phyloP scores from a whole-genome alignment of 2,888 invertebrate species.

The Synergus gifuensis region DNA sequence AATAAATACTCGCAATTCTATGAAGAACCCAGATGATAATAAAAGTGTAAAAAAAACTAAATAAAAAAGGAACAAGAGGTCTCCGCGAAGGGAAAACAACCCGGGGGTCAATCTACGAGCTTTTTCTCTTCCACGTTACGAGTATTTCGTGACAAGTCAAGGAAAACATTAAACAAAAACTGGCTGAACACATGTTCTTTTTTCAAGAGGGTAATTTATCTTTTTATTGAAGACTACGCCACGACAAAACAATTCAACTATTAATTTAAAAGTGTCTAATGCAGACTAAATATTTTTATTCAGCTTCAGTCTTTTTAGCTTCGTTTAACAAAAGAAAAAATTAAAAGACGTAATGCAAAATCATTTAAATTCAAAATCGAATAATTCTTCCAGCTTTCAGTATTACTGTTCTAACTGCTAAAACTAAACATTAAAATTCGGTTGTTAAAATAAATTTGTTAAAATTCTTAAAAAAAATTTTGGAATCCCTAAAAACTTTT shows the following conservation, averaged over 20 bases:
- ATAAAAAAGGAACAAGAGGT: conserved; percentile 35
- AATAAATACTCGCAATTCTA: not conserved
- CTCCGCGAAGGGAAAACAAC: conserved; percentile 21
- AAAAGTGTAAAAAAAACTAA: conserved; percentile 23
- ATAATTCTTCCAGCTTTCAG: not conserved
- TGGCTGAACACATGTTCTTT: conserved; percentile 9
- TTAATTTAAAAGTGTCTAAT: not conserved
- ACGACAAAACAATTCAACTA: not conserved
- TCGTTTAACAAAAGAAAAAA: not conserved
- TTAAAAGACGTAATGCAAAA: not conserved
- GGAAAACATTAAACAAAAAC: conserved; percentile 27
- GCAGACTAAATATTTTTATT: not conserved
- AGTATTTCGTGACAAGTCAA: not conserved
- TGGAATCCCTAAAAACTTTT: too few species aligned
- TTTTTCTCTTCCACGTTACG: conserved; percentile 20
- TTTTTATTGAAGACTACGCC: not conserved
- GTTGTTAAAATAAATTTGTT: not conserved
- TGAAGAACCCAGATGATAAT: conserved; percentile 1
- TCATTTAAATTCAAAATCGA: not conserved
- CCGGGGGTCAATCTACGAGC: conserved; percentile 35
- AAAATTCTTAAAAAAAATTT: too few species aligned
- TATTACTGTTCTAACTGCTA: not conserved
- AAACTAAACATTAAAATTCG: not conserved
- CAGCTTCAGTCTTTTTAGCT: not conserved
- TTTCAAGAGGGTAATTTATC: not conserved